A percentile compares a stretch with the other conserved stretches of the same genome.
phyloP scores from a whole-genome alignment of 2,797 vertebrate genomes.

The Anguilla obscura region DNA sequence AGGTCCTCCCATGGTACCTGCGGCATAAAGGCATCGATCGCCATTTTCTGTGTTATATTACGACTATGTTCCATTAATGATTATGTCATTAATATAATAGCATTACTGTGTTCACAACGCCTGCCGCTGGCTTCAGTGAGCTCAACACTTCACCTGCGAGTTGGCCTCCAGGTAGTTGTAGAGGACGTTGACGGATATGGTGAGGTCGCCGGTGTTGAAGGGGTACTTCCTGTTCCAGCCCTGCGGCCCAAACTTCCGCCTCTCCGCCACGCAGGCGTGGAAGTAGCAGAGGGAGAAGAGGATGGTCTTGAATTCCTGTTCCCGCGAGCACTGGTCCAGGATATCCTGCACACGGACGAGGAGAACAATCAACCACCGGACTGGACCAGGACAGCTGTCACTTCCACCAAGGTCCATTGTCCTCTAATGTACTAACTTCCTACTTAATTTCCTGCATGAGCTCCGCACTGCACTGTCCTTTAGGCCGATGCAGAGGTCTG shows the following conservation, averaged over 20 bases:
- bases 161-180: conserved; percentile 80
- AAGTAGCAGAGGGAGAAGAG: conserved; percentile 80
- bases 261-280: conserved; percentile 75
- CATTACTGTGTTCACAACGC: not conserved
- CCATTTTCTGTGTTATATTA: not conserved
- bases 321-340: conserved; percentile 78
- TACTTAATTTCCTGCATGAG: no score
- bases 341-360: conserved; percentile 66
- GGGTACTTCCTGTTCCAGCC: conserved; percentile 80
- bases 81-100: no score
- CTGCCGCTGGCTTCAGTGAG: not conserved
- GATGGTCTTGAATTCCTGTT: conserved; percentile 84
- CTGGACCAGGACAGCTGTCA: not conserved
- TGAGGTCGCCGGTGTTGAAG: conserved; percentile 77
- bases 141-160: conserved; percentile 60
- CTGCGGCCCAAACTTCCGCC: conserved; percentile 76
- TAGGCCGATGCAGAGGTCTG: no score
- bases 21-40: conserved; percentile 6
- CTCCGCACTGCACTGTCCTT: no score
- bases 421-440: not conserved
- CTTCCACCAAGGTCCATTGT: not conserved
- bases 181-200: conserved; percentile 73
- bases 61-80: no score
- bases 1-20: conserved; percentile 79
- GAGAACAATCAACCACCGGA: not conserved